phyloP scores from a whole-genome alignment of 2,113 vertebrate species.

The Hemicordylus capensis region DNA sequence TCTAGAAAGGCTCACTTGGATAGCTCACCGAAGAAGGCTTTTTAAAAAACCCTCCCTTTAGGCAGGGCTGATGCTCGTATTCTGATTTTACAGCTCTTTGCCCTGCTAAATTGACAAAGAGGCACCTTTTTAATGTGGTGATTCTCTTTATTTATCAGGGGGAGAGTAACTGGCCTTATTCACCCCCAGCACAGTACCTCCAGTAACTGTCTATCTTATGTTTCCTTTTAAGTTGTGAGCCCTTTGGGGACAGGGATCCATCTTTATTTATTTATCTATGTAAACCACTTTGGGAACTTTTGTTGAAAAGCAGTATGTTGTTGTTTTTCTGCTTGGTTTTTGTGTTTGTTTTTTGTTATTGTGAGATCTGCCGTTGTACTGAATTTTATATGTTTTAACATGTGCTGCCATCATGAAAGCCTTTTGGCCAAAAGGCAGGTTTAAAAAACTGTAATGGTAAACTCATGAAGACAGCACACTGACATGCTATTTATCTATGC shows the following conservation, averaged over 20 bases:
- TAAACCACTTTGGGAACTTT: too few species aligned
- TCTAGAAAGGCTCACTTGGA: not conserved
- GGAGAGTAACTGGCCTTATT: too few species aligned
- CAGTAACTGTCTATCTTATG: too few species aligned
- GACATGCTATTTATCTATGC: not conserved
- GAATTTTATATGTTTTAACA: not conserved
- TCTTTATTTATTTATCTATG: too few species aligned
- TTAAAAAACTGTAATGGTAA: not conserved
- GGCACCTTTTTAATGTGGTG: too few species aligned
- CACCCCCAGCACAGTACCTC: too few species aligned
- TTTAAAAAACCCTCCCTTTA: not conserved
- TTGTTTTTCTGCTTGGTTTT: too few species aligned
- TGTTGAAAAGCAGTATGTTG: too few species aligned
- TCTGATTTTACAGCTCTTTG: not conserved
- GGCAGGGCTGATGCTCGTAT: constrained; percentile 16
- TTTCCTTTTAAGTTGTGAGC: too few species aligned
- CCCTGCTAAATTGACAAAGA: too few species aligned
- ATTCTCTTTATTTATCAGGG: too few species aligned
- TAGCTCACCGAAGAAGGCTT: not conserved
- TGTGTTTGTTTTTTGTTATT: not conserved
- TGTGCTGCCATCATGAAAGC: not conserved
- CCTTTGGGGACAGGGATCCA: too few species aligned
- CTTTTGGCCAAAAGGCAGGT: not conserved
- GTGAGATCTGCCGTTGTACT: not conserved
- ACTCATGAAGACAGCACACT: not conserved